Percentiles rank a stretch among this genome's conserved stretches.
Conservation (phyloP, 2,797 vertebrate genomes). For the Phrynocephalus guinanensis region DNA sequence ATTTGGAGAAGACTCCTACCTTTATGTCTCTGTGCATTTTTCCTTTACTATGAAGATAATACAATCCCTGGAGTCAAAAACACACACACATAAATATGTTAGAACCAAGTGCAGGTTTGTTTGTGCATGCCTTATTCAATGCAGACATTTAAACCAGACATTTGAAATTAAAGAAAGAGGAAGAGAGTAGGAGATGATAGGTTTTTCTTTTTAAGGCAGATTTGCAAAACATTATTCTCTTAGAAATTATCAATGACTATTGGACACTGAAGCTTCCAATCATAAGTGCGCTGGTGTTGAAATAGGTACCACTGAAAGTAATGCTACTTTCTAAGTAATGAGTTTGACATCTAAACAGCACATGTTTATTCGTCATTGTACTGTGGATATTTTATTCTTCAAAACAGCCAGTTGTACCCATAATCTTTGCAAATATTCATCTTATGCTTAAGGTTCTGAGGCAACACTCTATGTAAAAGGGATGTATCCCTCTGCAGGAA, state of each 20-base stretch:
- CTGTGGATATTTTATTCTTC: not conserved
- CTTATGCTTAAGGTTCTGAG: conserved; percentile 1
- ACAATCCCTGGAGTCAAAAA: conserved; percentile 86
- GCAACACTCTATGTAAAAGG: conserved; percentile 2
- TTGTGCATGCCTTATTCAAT: conserved; percentile 20
- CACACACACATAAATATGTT: conserved; percentile 18
- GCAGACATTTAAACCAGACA: conserved; percentile 16
- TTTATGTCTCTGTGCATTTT: conserved; percentile 99
- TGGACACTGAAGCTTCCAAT: not conserved
- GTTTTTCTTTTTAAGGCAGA: not conserved
- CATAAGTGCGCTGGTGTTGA: not conserved
- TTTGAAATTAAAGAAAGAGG: conserved; percentile 19
- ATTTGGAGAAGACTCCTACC: conserved; percentile 78
- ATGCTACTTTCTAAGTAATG: not conserved
- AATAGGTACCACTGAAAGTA: not conserved
- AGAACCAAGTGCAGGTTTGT: conserved; percentile 54
- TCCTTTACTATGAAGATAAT: conserved; percentile 97
- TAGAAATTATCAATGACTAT: conserved; percentile 13
- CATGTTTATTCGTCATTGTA: not conserved
- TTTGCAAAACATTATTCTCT: conserved; percentile 6
- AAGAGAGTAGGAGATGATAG: not conserved
- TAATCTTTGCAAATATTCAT: conserved; percentile 9
- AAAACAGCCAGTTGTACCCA: not conserved
- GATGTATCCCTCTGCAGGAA: not conserved
- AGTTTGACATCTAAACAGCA: not conserved